Conservation (phyloP, 2,797 vertebrate species). For the Fundulus diaphanus region DNA sequence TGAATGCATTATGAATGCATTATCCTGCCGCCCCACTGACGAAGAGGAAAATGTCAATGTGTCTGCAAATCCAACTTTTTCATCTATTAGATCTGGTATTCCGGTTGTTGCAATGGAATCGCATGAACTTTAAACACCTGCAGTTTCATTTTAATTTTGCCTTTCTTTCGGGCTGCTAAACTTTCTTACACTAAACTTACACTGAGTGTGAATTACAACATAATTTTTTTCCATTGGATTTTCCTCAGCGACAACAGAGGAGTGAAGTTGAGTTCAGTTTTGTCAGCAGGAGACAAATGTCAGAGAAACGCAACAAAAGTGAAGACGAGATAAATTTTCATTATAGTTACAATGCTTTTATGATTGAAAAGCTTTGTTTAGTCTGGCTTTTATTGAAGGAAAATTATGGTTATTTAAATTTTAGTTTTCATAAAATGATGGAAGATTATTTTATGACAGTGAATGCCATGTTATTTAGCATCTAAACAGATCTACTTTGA, state of each 20-base stretch:
- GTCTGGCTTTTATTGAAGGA: too few relatives aligned
- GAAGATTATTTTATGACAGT: too few relatives aligned
- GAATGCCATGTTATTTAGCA: too few relatives aligned
- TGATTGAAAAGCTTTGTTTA: too few relatives aligned
- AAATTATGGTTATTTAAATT: too few relatives aligned
- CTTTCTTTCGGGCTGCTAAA: neutral
- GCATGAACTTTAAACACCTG: neutral
- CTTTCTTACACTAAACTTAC: neutral
- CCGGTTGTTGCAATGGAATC: neutral
- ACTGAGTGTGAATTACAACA: neutral
- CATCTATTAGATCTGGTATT: neutral
- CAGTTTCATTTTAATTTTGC: neutral
- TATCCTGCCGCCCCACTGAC: neutral
- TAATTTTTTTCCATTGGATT: neutral
- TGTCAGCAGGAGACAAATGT: constrained; percentile 19
- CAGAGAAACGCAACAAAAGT: too few relatives aligned
- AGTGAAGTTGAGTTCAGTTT: constrained; percentile 35
- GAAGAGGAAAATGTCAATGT: neutral
- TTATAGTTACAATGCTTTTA: too few relatives aligned
- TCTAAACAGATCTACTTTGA: too few relatives aligned
- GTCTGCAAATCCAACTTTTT: neutral
- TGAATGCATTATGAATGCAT: neutral
- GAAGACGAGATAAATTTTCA: too few relatives aligned
- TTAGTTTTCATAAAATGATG: too few relatives aligned
- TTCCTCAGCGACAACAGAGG: constrained; percentile 3